Percentiles rank a stretch among this genome's conserved stretches.
These are phyloP conservation scores for Argentina silus DNA, from an alignment of 2,797 vertebrate species.

Conservation along the genomic window DNA sequence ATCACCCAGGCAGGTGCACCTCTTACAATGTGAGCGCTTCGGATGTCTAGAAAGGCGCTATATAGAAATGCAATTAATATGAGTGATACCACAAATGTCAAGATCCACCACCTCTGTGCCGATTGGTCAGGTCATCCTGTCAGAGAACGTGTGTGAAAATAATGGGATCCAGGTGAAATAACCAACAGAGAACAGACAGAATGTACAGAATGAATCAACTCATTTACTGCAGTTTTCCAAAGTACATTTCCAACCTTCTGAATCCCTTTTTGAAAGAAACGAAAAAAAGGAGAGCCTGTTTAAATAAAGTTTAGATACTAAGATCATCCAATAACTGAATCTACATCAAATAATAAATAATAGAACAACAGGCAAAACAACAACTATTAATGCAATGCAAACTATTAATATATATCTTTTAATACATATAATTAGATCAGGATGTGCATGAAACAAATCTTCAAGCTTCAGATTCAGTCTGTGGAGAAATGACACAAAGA, in stretches of 20 bases:
- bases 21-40: no score
- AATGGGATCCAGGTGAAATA: not conserved
- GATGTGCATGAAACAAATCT: not conserved
- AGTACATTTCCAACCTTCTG: not conserved
- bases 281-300: not conserved
- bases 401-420: not conserved
- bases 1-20: no score
- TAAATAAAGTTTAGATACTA: not conserved
- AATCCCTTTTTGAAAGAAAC: not conserved
- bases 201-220: constrained; percentile 26
- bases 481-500: constrained; percentile 30
- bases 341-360: not conserved
- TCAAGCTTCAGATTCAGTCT: constrained; percentile 50
- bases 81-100: constrained; percentile 16
- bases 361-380: not conserved
- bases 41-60: no score
- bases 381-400: not conserved
- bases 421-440: not conserved
- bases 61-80: no score
- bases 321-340: not conserved
- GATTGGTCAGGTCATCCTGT: not conserved
- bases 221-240: constrained; percentile 48
- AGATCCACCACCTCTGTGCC: not conserved
- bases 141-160: not conserved
- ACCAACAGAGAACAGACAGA: not conserved